These are phyloP conservation scores for Miichthys miiuy DNA, from an alignment of 2,797 vertebrate species.

Conservation along the genomic window DNA sequence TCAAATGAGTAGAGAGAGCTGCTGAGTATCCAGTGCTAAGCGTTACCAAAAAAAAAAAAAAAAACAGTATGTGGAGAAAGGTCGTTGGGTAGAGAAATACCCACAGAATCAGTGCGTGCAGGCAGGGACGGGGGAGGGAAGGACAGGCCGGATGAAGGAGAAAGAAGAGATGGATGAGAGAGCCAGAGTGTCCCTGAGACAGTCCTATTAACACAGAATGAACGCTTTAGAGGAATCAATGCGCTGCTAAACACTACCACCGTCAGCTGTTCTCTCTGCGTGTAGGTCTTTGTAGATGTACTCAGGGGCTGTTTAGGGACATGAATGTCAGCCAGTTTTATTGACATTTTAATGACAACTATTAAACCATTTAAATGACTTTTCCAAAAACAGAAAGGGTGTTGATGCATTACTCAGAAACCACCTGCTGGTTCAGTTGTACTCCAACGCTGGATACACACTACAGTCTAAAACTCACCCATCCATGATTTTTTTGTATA, in stretches of 20 bases:
- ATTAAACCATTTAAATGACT: constrained; percentile 38
- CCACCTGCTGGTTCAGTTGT: not conserved
- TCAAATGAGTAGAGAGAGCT: constrained; percentile 1
- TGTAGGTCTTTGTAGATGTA: constrained; percentile 34
- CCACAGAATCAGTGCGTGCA: constrained; percentile 1
- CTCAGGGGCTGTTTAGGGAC: constrained; percentile 14
- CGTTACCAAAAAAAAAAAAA: constrained; percentile 22
- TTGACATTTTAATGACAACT: constrained; percentile 55
- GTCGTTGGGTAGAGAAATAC: constrained; percentile 29
- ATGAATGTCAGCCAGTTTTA: constrained; percentile 28
- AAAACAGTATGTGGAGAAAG: constrained; percentile 14
- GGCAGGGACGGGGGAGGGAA: too few species aligned
- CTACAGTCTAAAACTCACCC: too few species aligned
- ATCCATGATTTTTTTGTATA: not conserved
- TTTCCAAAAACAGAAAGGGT: constrained; percentile 24
- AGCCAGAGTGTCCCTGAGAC: constrained; percentile 57
- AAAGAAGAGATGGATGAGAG: constrained; percentile 62
- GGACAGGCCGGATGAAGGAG: constrained; percentile 29
- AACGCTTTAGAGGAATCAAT: constrained; percentile 75
- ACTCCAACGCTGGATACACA: too few species aligned
- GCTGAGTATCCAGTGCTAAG: not conserved
- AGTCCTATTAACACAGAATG: constrained; percentile 77
- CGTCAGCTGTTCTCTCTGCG: constrained; percentile 44
- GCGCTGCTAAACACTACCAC: constrained; percentile 61
- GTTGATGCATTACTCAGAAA: constrained; percentile 4